These are phyloP conservation scores for Morpho deidamia DNA, from an alignment of 2,888 invertebrate species.

Conservation along the genomic window DNA sequence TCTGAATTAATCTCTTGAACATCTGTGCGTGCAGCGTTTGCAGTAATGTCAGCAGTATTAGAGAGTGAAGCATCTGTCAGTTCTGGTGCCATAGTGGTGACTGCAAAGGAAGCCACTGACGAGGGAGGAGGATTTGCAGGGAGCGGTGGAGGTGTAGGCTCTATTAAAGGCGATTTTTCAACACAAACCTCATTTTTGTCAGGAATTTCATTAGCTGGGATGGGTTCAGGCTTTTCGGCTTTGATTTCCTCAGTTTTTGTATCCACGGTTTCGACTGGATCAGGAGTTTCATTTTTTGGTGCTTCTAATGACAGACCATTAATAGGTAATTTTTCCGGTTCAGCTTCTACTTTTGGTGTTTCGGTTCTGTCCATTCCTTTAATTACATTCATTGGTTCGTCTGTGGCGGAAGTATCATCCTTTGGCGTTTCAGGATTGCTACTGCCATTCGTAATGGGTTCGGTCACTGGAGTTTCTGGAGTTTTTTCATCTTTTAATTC, in stretches of 20 bases:
- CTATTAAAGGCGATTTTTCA: slow-evolving; percentile 79
- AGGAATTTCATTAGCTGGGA: slow-evolving; percentile 63
- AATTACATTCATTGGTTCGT: slow-evolving; percentile 32
- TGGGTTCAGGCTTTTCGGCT: slow-evolving; percentile 51
- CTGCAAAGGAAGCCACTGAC: slow-evolving; percentile 86
- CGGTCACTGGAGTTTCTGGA: slow-evolving; percentile 71
- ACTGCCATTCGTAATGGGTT: slow-evolving; percentile 69
- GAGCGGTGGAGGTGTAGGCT: slow-evolving; percentile 84
- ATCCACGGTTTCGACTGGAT: slow-evolving; percentile 42
- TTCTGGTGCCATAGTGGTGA: slow-evolving; percentile 81
- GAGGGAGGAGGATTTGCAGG: slow-evolving; percentile 86
- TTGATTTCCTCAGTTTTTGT: slow-evolving; percentile 51
- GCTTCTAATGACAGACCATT: slow-evolving; percentile 65
- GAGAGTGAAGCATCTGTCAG: slow-evolving; percentile 62
- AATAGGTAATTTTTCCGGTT: slow-evolving; percentile 59
- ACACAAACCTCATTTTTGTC: slow-evolving; percentile 76
- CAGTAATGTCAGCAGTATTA: slow-evolving; percentile 54
- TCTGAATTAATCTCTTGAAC: slow-evolving; percentile 41
- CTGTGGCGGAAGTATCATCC: slow-evolving; percentile 35
- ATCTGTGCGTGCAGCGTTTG: slow-evolving; percentile 44
- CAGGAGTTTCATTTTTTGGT: slow-evolving; percentile 42
- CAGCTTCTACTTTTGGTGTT: slow-evolving; percentile 34
- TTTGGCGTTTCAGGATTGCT: slow-evolving; percentile 62
- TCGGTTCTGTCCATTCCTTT: slow-evolving; percentile 41
- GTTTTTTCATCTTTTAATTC: slow-evolving; percentile 62